These are phyloP conservation scores for Gallinago media DNA, from an alignment of 2,113 vertebrate species.

Conservation along the genomic window DNA sequence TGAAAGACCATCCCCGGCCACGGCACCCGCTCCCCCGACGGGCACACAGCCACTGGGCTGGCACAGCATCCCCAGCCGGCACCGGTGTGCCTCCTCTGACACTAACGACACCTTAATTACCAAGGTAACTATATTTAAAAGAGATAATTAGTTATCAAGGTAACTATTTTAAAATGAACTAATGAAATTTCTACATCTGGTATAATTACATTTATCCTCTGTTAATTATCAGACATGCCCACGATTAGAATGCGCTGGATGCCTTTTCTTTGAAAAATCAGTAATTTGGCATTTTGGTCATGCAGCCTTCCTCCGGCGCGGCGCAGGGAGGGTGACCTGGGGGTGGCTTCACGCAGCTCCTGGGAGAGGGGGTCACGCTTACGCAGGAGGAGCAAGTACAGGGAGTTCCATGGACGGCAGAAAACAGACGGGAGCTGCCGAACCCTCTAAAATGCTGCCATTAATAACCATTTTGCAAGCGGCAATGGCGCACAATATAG, in stretches of 20 bases:
- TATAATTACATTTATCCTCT: not conserved
- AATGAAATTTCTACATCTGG: not conserved
- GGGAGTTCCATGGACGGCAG: fast-evolving
- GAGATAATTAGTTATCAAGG: not conserved
- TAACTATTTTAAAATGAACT: not conserved
- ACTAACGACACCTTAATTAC: not conserved
- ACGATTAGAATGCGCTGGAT: not conserved
- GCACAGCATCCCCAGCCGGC: not conserved
- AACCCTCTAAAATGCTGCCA: not conserved
- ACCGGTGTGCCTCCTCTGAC: not conserved
- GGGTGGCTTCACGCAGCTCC: not conserved
- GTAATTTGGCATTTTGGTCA: not conserved
- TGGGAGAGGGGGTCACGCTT: not conserved
- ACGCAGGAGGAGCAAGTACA: fast-evolving
- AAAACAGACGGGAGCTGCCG: not conserved
- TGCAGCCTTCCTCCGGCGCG: not conserved
- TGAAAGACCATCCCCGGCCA: fast-evolving
- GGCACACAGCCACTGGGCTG: not conserved
- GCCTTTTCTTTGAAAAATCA: not conserved
- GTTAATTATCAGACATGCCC: not conserved
- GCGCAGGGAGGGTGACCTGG: not conserved
- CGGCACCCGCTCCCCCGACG: fast-evolving
- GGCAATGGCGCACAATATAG: not conserved
- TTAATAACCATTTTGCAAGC: not conserved
- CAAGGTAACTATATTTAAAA: not conserved